These are phyloP conservation scores for Carapus acus DNA, from an alignment of 2,797 vertebrate species.

Conservation along the genomic window DNA sequence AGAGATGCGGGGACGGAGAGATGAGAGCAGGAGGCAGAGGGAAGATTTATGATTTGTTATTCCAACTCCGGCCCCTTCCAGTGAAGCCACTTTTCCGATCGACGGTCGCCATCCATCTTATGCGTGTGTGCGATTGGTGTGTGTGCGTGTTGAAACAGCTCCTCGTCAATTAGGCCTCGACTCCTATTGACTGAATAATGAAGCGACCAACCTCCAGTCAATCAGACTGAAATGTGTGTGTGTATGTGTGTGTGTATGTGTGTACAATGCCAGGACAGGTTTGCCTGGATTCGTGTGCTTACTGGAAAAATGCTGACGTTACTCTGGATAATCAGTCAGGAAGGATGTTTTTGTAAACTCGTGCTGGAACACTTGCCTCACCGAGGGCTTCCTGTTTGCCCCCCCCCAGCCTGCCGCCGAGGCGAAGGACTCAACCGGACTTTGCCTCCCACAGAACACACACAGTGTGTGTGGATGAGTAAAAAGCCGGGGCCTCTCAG, in stretches of 20 bases:
- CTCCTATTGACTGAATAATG: constrained; percentile 42
- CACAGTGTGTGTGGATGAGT: too few relatives aligned
- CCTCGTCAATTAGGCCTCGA: constrained; percentile 38
- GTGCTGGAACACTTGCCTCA: constrained; percentile 36
- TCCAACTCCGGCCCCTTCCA: not conserved
- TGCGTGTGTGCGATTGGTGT: constrained; percentile 17
- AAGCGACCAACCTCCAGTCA: constrained; percentile 39
- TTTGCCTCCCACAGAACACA: constrained; percentile 16
- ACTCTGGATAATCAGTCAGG: constrained; percentile 60
- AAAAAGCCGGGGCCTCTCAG: constrained; percentile 1
- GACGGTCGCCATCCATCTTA: too few relatives aligned
- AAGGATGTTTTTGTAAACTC: constrained; percentile 71
- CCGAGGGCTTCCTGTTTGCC: constrained; percentile 57
- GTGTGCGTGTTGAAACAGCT: constrained; percentile 31
- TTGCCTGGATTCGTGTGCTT: constrained; percentile 19
- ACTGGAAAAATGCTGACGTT: constrained; percentile 55
- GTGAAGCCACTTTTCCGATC: too few relatives aligned
- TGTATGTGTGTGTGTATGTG: constrained; percentile 14
- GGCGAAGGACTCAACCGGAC: constrained; percentile 31
- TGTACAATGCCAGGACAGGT: too few relatives aligned
- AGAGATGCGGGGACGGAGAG: too few relatives aligned
- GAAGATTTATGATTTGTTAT: constrained; percentile 1
- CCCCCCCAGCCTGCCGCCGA: constrained; percentile 40
- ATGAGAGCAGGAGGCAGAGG: not conserved
- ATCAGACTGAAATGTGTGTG: constrained; percentile 18